Percentiles rank a stretch among this genome's conserved stretches.
phyloP scores from a whole-genome alignment of 1,140 invertebrate species.

The Aethina tumida region DNA sequence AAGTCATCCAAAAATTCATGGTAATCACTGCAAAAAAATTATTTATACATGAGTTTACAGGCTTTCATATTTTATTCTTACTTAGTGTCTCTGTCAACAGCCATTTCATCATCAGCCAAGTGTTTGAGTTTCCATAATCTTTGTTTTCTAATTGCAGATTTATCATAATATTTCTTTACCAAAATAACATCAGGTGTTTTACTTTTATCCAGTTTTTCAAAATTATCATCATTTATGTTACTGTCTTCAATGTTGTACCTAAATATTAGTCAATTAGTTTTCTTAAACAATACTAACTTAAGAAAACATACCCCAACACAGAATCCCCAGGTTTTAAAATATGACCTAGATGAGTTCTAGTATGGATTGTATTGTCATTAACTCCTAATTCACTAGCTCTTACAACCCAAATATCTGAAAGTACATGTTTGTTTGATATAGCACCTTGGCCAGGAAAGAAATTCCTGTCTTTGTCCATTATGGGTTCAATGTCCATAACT shows the following conservation, averaged over 20 bases:
- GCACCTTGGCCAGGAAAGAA: slow-evolving; percentile 77
- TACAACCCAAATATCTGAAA: slow-evolving; percentile 91
- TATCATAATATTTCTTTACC: slow-evolving; percentile 88
- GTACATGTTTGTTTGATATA: slow-evolving; percentile 76
- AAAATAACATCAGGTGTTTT: slow-evolving; percentile 82
- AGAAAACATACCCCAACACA: slow-evolving; percentile 64
- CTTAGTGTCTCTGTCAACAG: slow-evolving; percentile 59
- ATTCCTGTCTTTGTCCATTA: slow-evolving; percentile 66
- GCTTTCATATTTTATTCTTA: too few species aligned
- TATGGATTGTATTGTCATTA: slow-evolving; percentile 72
- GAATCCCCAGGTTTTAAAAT: slow-evolving; percentile 87
- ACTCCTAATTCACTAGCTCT: slow-evolving; percentile 80
- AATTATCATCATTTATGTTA: slow-evolving; percentile 83
- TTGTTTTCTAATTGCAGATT: slow-evolving; percentile 53
- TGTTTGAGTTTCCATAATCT: slow-evolving; percentile 92
- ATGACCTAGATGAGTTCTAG: slow-evolving; percentile 89
- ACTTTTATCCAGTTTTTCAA: slow-evolving; percentile 70
- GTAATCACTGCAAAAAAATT: slow-evolving; percentile 62
- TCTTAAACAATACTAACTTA: slow-evolving; percentile 4
- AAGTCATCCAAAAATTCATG: slow-evolving; percentile 95
- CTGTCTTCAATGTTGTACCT: slow-evolving; percentile 81
- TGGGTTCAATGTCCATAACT: slow-evolving; percentile 89
- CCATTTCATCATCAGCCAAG: slow-evolving; percentile 58
- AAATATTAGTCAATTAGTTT: slow-evolving; percentile 20
- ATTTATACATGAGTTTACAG: slow-evolving; percentile 4